Base-by-base conservation (phyloP, 2,113 vertebrate species). In the Cygnus buccinator region DNA sequence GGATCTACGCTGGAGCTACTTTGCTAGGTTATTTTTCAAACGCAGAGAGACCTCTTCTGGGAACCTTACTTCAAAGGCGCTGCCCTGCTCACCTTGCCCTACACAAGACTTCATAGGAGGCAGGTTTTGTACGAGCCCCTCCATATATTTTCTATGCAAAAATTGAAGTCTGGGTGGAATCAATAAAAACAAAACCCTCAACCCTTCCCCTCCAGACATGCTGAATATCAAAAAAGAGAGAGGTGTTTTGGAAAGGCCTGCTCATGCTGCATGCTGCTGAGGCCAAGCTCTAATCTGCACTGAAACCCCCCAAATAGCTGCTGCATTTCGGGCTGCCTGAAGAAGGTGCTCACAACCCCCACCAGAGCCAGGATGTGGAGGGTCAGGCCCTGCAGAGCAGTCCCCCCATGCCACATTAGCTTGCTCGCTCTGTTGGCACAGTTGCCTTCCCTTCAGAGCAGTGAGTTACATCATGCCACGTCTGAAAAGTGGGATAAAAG, bases 201-300 rank as follows among this genome's bases (percentile, higher is more conserved):
- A 4, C 52, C n/a, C 12, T 81, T 33, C 9, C 2, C 17, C 50
- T 33, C n/a, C 77, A 81, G 46, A 17, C 14, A 31, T 1, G 9
- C 59, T 0, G 0, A 52, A 9, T 8, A 20, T 5, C 62, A 33
- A 6, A 11, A 13, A 13, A 23, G 26, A 19, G 29, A 0, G 3
- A 58, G 59, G 20, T 19, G 26, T 9, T 89, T 71, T 50, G 76
- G 57, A 19, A 54, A 74, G 68, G 41, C 11, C 43, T 54, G 28
- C 44, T 76, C 4, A 0, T 11, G 66, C n/a, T 77, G 20, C 2
- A 2, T 21, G 39, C 23, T 89, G 70, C 46, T 62, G 52, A 61
- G 57, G 3, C 41, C 39, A 43, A 43, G 39, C 63, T 66, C 63
- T 66, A 43, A 43, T 43, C 28, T 31, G 28, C 28, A 31, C 63